Conservation (phyloP, 1,140 invertebrate species). For the Pseudomyrmex dendroicus region DNA sequence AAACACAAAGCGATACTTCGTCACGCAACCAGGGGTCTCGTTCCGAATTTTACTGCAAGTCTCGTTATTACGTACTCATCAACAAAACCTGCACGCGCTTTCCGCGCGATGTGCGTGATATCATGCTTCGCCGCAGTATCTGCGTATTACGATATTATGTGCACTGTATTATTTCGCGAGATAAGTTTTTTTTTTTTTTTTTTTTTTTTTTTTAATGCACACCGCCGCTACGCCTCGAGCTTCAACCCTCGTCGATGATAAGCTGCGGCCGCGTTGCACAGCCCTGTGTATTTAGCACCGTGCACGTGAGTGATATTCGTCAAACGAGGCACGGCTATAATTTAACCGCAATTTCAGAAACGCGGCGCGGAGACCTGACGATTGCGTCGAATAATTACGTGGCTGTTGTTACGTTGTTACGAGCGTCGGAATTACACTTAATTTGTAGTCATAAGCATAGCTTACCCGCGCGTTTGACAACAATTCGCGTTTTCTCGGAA, state of each 20-base stretch:
- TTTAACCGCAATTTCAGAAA: constrained; percentile 71
- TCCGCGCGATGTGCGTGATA: constrained; percentile 9
- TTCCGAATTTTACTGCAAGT: not conserved
- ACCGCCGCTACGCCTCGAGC: constrained; percentile 33
- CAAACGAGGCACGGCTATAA: constrained; percentile 65
- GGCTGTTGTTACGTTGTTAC: constrained; percentile 70
- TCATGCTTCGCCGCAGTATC: constrained; percentile 3
- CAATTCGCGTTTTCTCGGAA: constrained; percentile 67
- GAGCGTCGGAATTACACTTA: constrained; percentile 70
- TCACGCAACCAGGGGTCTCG: constrained; percentile 5
- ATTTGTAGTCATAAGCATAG: constrained; percentile 69
- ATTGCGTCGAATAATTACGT: constrained; percentile 70
- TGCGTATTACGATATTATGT: constrained; percentile 33
- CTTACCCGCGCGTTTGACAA: constrained; percentile 65
- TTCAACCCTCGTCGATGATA: constrained; percentile 25
- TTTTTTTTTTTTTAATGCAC: too few relatives aligned
- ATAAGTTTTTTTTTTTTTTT: constrained; percentile 1
- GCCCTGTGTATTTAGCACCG: constrained; percentile 49
- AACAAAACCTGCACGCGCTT: constrained; percentile 15
- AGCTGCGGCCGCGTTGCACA: not conserved
- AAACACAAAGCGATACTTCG: constrained; percentile 12
- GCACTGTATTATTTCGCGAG: constrained; percentile 20
- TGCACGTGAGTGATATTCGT: constrained; percentile 67
- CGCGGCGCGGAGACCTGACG: constrained; percentile 28
- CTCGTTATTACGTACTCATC: not conserved